Conservation (phyloP, 2,888 invertebrate species). For the Dorcus hopei region DNA sequence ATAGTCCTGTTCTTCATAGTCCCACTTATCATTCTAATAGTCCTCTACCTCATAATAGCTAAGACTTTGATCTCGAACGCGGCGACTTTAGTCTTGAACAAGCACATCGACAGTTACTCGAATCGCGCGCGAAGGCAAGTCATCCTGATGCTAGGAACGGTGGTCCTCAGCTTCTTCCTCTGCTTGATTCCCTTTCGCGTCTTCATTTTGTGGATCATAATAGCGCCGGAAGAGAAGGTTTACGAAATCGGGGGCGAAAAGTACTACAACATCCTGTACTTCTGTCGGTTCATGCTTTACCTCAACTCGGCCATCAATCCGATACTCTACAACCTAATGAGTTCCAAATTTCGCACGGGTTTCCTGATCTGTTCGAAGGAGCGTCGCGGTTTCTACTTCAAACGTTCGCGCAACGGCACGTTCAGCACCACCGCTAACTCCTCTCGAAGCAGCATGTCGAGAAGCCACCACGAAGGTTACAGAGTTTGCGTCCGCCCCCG, state of each 20-base stretch:
- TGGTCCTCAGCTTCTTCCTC: conserved; percentile 83
- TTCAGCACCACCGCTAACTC: conserved; percentile 57
- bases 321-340: conserved; percentile 89
- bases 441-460: conserved; percentile 43
- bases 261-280: conserved; percentile 79
- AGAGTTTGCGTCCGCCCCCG: conserved; percentile 41
- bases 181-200: conserved; percentile 85
- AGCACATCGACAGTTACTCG: conserved; percentile 69
- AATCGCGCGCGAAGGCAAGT: conserved; percentile 76
- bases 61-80: conserved; percentile 73
- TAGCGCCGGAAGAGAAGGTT: conserved; percentile 68
- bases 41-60: conserved; percentile 80
- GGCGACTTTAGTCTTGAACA: conserved; percentile 66
- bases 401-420: conserved; percentile 52
- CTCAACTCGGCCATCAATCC: conserved; percentile 89
- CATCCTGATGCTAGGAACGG: conserved; percentile 82
- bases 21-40: conserved; percentile 74
- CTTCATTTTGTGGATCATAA: conserved; percentile 78
- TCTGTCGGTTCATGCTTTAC: conserved; percentile 82
- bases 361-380: conserved; percentile 67
- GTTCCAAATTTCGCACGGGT: conserved; percentile 82
- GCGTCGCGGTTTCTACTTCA: conserved; percentile 51
- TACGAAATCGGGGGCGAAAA: conserved; percentile 69
- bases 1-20: conserved; percentile 77
- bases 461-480: conserved; percentile 39